phyloP scores from a whole-genome alignment of 2,797 vertebrate genomes.

The Urophycis tenuis region DNA sequence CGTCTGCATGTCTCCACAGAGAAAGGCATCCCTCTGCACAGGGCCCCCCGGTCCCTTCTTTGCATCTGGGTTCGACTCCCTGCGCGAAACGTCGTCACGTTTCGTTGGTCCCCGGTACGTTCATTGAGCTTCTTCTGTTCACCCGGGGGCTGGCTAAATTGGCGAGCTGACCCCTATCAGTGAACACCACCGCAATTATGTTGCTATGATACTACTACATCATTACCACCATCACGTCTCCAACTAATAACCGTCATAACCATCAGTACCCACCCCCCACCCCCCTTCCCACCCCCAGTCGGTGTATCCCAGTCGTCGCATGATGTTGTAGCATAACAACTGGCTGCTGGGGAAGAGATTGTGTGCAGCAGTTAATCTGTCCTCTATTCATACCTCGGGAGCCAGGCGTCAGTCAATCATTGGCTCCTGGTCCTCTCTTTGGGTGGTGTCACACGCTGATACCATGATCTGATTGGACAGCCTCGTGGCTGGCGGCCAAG shows the following conservation, averaged over 20 bases:
- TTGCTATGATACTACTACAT: not conserved
- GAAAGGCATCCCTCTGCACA: no score
- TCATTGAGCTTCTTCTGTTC: no score
- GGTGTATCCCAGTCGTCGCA: not conserved
- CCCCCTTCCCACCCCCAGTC: no score
- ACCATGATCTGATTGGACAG: conserved; percentile 31
- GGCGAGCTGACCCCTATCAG: not conserved
- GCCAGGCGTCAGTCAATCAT: conserved; percentile 8
- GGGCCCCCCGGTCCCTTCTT: no score
- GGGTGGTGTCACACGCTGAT: conserved; percentile 39
- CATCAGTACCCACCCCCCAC: not conserved
- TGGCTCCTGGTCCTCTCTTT: conserved; percentile 29
- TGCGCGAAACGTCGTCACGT: no score
- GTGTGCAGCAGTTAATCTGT: conserved; percentile 21
- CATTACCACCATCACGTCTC: not conserved
- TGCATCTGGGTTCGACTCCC: no score
- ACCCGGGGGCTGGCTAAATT: no score
- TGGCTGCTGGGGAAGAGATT: conserved; percentile 8
- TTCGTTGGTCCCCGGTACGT: no score
- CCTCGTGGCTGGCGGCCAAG: conserved; percentile 13
- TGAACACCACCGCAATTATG: not conserved
- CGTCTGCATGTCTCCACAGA: no score
- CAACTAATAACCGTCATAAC: not conserved
- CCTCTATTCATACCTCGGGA: conserved; percentile 23
- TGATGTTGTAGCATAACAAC: conserved; percentile 14